phyloP scores from a whole-genome alignment of 1,140 invertebrate species.

The Drosophila oshimai region DNA sequence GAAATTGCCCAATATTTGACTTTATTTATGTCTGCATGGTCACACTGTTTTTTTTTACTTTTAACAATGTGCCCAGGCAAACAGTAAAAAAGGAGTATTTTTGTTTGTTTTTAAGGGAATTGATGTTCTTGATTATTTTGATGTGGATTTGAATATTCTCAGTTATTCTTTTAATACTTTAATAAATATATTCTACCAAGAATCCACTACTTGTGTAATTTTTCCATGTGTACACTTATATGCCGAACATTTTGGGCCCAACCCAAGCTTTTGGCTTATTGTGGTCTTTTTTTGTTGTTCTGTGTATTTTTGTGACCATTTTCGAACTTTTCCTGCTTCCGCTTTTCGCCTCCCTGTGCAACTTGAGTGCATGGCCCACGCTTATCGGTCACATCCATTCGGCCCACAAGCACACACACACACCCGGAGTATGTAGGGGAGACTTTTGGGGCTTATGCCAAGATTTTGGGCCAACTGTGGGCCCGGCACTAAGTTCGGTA shows the following conservation, averaged over 20 bases:
- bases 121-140: no score
- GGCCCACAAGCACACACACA: constrained; percentile 7
- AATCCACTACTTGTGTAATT: no score
- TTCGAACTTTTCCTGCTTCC: constrained; percentile 57
- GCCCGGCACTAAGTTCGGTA: constrained; percentile 57
- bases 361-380: constrained; percentile 75
- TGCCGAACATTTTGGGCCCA: constrained; percentile 22
- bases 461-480: constrained; percentile 62
- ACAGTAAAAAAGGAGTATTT: no score
- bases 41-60: not conserved
- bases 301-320: constrained; percentile 54
- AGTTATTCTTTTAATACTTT: no score
- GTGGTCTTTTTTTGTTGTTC: constrained; percentile 52
- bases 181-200: no score
- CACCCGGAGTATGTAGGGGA: constrained; percentile 12
- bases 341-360: constrained; percentile 41
- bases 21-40: no score
- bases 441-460: constrained; percentile 71
- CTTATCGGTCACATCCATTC: constrained; percentile 74
- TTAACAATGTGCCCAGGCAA: no score
- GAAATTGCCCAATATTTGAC: no score
- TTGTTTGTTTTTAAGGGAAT: no score
- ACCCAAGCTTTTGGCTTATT: constrained; percentile 56
- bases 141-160: no score
- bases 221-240: constrained; percentile 9